A percentile compares a stretch with the other conserved stretches of the same genome.
Evolutionary conservation across 92 coral and sea anemone species (phyloP).

Genomic region (Porites evermanni): DNA sequence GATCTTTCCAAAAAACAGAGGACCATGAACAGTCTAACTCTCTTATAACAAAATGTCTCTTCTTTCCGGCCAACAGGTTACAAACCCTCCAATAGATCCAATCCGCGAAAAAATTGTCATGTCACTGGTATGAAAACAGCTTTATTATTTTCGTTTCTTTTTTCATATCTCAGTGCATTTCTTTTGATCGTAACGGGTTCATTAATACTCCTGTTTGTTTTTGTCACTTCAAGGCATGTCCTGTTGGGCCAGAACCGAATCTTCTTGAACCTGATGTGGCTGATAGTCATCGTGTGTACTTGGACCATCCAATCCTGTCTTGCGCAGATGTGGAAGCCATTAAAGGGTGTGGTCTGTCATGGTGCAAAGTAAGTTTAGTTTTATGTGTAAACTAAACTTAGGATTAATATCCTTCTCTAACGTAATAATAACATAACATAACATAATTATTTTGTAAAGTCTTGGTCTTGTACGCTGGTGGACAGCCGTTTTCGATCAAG

Average conservation of each 20-base stretch:
- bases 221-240: conserved; percentile 78
- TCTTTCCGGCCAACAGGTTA: conserved; percentile 61
- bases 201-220: background rate
- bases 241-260: conserved; percentile 95
- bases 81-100: conserved; percentile 98
- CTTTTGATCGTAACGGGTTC: background rate
- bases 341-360: conserved; percentile 74
- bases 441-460: no score
- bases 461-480: no score
- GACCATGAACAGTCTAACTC: background rate
- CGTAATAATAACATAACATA: no score
- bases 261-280: conserved; percentile 80
- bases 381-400: background rate
- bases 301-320: conserved; percentile 92
- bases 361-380: conserved; percentile 80
- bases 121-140: conserved; percentile 73
- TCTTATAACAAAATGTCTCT: background rate
- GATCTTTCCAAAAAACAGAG: no score
- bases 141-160: background rate
- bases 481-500: no score
- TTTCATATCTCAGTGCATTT: no score
- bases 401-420: no score
- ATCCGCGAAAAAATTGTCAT: conserved; percentile 93
- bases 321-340: conserved; percentile 88
- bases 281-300: conserved; percentile 84